Percentiles rank a stretch among this genome's conserved stretches.
These are phyloP conservation scores for Rhagium mordax DNA, from an alignment of 2,888 invertebrate genomes.

Conservation along the genomic window DNA sequence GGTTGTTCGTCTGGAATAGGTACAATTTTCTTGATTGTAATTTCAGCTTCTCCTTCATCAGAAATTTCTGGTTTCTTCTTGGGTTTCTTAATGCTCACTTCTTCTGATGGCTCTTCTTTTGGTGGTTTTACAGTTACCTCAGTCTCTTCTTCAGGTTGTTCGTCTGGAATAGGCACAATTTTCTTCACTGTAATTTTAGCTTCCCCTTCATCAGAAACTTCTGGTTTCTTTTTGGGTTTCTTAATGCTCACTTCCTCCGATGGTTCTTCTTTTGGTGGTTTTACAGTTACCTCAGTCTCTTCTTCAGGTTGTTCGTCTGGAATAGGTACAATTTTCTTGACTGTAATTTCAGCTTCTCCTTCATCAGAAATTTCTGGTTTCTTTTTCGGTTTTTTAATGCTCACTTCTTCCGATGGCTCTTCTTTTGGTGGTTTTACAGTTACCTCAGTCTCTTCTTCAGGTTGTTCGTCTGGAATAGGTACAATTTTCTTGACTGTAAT, in stretches of 20 bases:
- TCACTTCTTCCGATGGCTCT: constrained; percentile 56
- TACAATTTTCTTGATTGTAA: constrained; percentile 52
- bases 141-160: constrained; percentile 68
- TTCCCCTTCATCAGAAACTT: not conserved
- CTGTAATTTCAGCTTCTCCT: constrained; percentile 49
- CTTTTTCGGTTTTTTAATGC: constrained; percentile 51
- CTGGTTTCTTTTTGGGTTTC: not conserved
- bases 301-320: constrained; percentile 73
- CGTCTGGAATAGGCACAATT: constrained; percentile 64
- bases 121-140: constrained; percentile 56
- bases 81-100: constrained; percentile 44
- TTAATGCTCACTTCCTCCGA: constrained; percentile 53
- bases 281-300: constrained; percentile 55
- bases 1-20: constrained; percentile 55
- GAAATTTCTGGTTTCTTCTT: not conserved
- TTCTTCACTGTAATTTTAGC: constrained; percentile 48
- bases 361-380: constrained; percentile 60
- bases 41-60: constrained; percentile 34
- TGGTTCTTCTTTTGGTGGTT: constrained; percentile 56
- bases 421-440: constrained; percentile 60
- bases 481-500: constrained; percentile 54
- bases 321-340: constrained; percentile 56
- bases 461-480: constrained; percentile 72
- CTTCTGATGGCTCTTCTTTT: constrained; percentile 54
- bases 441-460: constrained; percentile 62